These are phyloP conservation scores for Anableps anableps DNA, from an alignment of 2,797 vertebrate species.

Conservation along the genomic window DNA sequence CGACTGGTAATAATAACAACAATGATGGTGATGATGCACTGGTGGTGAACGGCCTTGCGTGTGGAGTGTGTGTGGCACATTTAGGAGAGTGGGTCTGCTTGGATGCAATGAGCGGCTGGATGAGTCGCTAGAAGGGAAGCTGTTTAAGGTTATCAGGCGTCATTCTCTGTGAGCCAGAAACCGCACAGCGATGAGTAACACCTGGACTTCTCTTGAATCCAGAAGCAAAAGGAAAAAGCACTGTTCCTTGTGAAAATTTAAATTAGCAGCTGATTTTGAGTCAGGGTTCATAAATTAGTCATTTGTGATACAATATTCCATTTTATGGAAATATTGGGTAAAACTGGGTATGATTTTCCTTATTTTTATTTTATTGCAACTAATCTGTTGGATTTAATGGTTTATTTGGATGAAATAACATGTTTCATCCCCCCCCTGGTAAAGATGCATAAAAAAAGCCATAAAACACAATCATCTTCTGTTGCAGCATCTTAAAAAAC, in stretches of 20 bases:
- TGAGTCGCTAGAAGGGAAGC: conserved; percentile 16
- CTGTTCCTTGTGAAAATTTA: background rate
- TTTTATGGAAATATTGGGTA: background rate
- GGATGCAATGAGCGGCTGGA: conserved; percentile 1
- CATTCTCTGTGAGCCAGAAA: background rate
- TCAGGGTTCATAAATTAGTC: background rate
- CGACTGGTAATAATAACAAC: conserved; percentile 59
- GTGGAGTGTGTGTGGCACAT: background rate
- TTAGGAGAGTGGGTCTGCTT: background rate
- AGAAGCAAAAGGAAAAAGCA: background rate
- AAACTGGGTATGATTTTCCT: background rate
- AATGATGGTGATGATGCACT: background rate
- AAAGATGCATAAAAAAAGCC: background rate
- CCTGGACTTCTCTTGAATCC: background rate
- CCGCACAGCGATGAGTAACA: background rate
- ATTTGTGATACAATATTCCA: background rate
- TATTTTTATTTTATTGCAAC: background rate
- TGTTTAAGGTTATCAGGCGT: background rate
- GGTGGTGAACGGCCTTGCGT: conserved; percentile 26
- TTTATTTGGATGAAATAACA: background rate
- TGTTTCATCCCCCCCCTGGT: background rate
- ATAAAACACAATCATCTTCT: background rate
- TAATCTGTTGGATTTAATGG: background rate
- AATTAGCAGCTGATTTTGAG: background rate
- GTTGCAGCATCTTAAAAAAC: background rate